Percentiles rank a stretch among this genome's conserved stretches.
Evolutionary conservation across 2,113 vertebrate genomes (phyloP).

Genomic region (Gavialis gangeticus): DNA sequence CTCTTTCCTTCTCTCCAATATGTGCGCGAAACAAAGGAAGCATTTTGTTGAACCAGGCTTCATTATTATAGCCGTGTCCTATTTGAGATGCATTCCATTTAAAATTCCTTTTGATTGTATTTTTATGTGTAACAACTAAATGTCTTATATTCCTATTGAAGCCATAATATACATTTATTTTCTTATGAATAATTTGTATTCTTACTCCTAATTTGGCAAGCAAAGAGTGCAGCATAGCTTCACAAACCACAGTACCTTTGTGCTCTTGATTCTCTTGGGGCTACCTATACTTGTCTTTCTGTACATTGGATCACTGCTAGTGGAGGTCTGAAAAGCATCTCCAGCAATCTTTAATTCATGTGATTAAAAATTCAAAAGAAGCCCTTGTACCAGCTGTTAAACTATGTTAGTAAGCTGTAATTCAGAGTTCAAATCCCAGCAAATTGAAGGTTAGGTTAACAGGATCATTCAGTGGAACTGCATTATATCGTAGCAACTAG

Average conservation of each 20-base stretch:
- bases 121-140: neutral
- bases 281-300: conserved; percentile 80
- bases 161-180: conserved; percentile 42
- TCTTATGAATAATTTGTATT: conserved; percentile 59
- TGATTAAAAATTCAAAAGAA: conserved; percentile 89
- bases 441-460: conserved; percentile 88
- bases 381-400: conserved; percentile 86
- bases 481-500: conserved; percentile 76
- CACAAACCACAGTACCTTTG: conserved; percentile 48
- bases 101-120: neutral
- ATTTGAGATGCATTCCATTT: accelerated
- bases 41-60: conserved; percentile 22
- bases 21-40: neutral
- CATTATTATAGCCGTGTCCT: neutral
- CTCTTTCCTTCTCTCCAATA: neutral
- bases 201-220: conserved; percentile 32
- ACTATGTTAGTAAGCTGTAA: conserved; percentile 83
- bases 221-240: neutral
- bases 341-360: conserved; percentile 86
- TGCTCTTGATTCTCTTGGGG: conserved; percentile 59
- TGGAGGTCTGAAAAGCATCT: conserved; percentile 79
- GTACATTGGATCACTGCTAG: conserved; percentile 75
- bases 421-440: conserved; percentile 86
- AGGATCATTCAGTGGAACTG: conserved; percentile 81
- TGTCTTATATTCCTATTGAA: neutral